Conservation (phyloP, 2,113 vertebrate species). For the Pseudorhombus dupliciocellatus region DNA sequence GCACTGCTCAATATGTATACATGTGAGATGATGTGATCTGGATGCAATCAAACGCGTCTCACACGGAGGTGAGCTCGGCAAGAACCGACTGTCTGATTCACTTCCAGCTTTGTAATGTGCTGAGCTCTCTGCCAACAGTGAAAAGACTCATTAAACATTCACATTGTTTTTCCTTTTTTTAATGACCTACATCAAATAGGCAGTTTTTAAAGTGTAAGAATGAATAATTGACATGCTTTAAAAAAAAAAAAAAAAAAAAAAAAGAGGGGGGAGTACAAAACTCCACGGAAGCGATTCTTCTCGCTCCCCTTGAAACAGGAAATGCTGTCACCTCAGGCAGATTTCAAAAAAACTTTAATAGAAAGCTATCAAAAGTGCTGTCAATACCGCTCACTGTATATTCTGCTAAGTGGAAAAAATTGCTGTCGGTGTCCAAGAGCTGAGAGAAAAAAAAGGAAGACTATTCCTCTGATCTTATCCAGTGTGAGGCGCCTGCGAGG, state of each 20-base stretch:
- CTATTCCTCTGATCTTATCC: slow-evolving; percentile 49
- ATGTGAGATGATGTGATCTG: slow-evolving; percentile 4
- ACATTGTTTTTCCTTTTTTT: slow-evolving; percentile 30
- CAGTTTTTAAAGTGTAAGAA: slow-evolving; percentile 30
- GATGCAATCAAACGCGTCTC: slow-evolving; percentile 18
- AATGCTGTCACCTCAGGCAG: slow-evolving; percentile 45
- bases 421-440: slow-evolving; percentile 48
- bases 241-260: slow-evolving; percentile 2
- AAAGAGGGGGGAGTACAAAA: slow-evolving; percentile 3
- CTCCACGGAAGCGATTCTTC: slow-evolving; percentile 24
- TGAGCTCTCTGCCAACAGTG: slow-evolving; percentile 4
- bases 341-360: slow-evolving; percentile 48
- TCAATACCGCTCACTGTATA: slow-evolving; percentile 56
- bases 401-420: slow-evolving; percentile 49
- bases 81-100: background rate
- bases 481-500: slow-evolving; percentile 43
- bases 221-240: slow-evolving; percentile 32
- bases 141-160: slow-evolving; percentile 40
- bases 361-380: slow-evolving; percentile 64
- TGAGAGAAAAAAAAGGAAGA: slow-evolving; percentile 14
- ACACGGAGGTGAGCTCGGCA: slow-evolving; percentile 2
- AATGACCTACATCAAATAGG: slow-evolving; percentile 45
- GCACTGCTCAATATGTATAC: slow-evolving; percentile 22
- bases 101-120: slow-evolving; percentile 6
- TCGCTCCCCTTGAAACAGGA: slow-evolving; percentile 28